Percentiles rank a stretch among this genome's conserved stretches.
Evolutionary conservation across 2,113 vertebrate species (phyloP).

Genomic region (Alectura lathami): DNA sequence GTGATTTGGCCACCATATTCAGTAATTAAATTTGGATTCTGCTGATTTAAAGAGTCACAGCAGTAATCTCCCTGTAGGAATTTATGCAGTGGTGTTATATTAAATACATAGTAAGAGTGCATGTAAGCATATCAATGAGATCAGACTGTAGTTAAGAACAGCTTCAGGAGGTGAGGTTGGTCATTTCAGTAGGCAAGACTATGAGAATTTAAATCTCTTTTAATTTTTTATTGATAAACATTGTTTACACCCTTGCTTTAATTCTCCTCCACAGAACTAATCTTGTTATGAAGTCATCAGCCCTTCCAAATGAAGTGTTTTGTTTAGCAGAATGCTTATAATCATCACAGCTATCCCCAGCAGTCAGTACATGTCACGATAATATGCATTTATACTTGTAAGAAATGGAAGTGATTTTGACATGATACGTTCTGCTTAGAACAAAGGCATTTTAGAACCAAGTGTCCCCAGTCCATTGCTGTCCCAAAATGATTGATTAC

Average conservation of each 20-base stretch:
- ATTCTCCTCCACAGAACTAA: background rate
- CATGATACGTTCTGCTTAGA: background rate
- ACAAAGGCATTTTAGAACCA: background rate
- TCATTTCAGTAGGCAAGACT: background rate
- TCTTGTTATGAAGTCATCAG: background rate
- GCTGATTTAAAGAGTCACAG: conserved; percentile 4
- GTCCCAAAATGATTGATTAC: background rate
- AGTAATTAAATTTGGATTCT: conserved; percentile 20
- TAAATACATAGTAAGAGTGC: background rate
- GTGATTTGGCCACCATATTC: background rate
- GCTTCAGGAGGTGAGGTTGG: background rate
- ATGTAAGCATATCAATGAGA: background rate
- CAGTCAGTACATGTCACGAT: fast-evolving
- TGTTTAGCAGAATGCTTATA: background rate
- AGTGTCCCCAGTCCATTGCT: background rate
- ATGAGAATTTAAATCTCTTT: background rate
- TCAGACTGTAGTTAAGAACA: background rate
- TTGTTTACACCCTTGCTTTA: background rate
- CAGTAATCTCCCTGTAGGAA: background rate
- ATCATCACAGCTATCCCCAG: background rate
- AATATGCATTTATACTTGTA: background rate
- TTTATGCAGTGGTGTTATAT: background rate
- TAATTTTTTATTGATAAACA: background rate
- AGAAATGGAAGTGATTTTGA: background rate
- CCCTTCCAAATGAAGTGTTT: background rate